These are phyloP conservation scores for Microtus richardsoni DNA, from an alignment of 2,113 vertebrate species.

Conservation along the genomic window DNA sequence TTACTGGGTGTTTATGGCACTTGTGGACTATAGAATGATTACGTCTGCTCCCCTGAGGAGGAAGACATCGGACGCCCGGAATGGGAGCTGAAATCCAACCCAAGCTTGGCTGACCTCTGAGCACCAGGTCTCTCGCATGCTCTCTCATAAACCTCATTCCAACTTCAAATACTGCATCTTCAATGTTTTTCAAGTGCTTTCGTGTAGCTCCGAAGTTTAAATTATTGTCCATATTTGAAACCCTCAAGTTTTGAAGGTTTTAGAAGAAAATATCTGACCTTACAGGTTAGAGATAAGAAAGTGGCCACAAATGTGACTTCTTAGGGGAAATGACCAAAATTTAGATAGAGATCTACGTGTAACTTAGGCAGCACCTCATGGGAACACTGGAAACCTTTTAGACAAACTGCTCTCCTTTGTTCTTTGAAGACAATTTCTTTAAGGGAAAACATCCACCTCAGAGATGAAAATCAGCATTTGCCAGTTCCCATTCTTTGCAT, in stretches of 20 bases:
- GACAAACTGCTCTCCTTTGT: constrained; percentile 27
- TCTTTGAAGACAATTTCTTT: constrained; percentile 25
- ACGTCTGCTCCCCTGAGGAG: background rate
- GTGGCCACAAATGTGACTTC: background rate
- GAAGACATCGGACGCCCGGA: background rate
- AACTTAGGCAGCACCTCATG: background rate
- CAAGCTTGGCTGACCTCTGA: background rate
- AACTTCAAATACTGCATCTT: background rate
- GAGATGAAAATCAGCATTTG: constrained; percentile 42
- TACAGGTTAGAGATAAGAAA: background rate
- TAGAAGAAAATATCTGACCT: background rate
- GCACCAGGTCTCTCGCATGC: background rate
- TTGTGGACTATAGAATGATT: too few species aligned
- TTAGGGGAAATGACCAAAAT: background rate
- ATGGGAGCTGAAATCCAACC: background rate
- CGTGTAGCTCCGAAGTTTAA: background rate
- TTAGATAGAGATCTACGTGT: constrained; percentile 34
- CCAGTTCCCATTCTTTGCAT: background rate
- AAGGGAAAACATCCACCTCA: constrained; percentile 36
- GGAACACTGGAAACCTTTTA: background rate
- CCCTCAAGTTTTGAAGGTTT: background rate
- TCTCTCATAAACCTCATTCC: background rate
- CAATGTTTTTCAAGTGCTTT: background rate
- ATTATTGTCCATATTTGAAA: background rate
- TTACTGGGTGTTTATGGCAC: background rate